These are phyloP conservation scores for Drosophila nigrodunni DNA, from an alignment of 1,140 invertebrate genomes.

Conservation along the genomic window DNA sequence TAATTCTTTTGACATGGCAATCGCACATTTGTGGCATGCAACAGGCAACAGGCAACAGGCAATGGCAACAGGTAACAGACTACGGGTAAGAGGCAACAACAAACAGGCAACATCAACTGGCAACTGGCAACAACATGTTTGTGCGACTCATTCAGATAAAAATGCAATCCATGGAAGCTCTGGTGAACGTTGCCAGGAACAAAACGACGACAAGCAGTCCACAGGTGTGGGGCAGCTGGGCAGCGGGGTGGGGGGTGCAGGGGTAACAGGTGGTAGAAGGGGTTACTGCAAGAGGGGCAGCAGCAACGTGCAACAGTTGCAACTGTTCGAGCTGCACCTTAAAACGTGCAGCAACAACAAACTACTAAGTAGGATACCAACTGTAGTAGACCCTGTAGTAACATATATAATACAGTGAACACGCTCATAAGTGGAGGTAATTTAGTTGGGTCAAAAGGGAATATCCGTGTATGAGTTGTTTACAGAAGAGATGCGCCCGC, in stretches of 20 bases:
- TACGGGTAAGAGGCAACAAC: conserved; percentile 40
- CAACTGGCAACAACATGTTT: conserved; percentile 53
- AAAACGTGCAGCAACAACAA: conserved; percentile 45
- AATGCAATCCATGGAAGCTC: conserved; percentile 55
- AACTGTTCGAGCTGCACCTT: conserved; percentile 78
- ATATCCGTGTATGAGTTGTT: too few relatives aligned
- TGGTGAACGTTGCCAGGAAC: conserved; percentile 71
- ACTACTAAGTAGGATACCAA: not conserved
- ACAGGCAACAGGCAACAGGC: conserved; percentile 37
- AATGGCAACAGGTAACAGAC: conserved; percentile 50
- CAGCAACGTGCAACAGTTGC: conserved; percentile 59
- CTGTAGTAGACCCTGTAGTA: too few relatives aligned
- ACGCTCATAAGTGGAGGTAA: too few relatives aligned
- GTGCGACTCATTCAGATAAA: conserved; percentile 80
- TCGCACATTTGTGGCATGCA: conserved; percentile 83
- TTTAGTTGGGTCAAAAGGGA: too few relatives aligned
- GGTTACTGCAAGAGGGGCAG: too few relatives aligned
- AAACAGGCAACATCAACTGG: conserved; percentile 42
- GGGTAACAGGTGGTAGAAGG: too few relatives aligned
- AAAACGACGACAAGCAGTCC: conserved; percentile 66
- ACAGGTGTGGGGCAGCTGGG: conserved; percentile 16
- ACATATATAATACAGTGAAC: too few relatives aligned
- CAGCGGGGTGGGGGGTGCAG: too few relatives aligned
- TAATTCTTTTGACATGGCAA: conserved; percentile 83
- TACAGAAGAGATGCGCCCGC: too few relatives aligned